phyloP scores from a whole-genome alignment of 2,797 vertebrate genomes.

The Pitangus sulphuratus region DNA sequence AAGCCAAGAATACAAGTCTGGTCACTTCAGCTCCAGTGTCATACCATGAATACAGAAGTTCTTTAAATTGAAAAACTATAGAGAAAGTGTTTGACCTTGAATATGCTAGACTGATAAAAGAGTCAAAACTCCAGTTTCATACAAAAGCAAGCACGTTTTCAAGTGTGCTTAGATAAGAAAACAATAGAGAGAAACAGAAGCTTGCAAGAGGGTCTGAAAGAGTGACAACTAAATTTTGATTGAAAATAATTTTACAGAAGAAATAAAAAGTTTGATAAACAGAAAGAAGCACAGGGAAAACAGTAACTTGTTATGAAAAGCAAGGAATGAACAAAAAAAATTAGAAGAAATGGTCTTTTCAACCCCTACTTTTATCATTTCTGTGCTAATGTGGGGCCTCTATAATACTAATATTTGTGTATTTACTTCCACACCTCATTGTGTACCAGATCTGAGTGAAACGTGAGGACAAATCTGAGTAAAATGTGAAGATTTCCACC shows the following conservation, averaged over 20 bases:
- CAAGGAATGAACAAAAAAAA: background rate
- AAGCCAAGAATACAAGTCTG: background rate
- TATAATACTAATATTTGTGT: background rate
- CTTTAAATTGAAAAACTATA: background rate
- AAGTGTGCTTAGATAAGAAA: background rate
- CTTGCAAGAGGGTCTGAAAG: background rate
- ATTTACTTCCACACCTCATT: background rate
- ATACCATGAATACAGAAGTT: background rate
- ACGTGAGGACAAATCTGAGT: background rate
- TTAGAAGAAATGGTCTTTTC: background rate
- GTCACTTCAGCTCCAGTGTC: background rate
- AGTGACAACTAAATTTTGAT: background rate
- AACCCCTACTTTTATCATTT: background rate
- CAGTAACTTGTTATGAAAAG: background rate
- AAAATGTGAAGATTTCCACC: background rate
- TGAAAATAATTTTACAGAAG: background rate
- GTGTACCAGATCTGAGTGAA: background rate
- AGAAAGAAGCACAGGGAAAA: background rate
- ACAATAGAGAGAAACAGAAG: background rate
- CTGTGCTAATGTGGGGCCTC: background rate
- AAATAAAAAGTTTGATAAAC: background rate
- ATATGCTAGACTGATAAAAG: background rate
- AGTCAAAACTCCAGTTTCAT: background rate
- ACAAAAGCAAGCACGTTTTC: background rate
- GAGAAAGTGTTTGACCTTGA: background rate